These are phyloP conservation scores for Diloba caeruleocephala DNA, from an alignment of 2,888 invertebrate genomes.

Conservation along the genomic window DNA sequence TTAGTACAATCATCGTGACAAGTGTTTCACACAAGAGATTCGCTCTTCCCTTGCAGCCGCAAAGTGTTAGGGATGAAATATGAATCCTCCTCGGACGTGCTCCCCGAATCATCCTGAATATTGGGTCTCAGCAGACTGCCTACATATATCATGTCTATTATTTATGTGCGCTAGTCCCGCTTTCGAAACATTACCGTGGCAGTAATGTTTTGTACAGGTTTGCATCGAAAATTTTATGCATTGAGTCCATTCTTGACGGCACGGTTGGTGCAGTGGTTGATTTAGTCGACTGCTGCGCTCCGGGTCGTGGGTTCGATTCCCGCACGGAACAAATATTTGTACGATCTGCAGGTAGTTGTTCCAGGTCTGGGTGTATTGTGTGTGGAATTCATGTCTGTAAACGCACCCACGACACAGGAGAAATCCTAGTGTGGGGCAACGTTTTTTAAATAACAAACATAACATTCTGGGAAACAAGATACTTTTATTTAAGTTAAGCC, in stretches of 20 bases:
- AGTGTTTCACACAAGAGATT: constrained; percentile 20
- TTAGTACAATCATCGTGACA: constrained; percentile 32
- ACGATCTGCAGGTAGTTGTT: no score
- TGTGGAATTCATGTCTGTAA: no score
- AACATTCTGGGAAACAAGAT: no score
- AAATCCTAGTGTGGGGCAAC: no score
- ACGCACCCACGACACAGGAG: no score
- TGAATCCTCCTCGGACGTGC: constrained; percentile 69
- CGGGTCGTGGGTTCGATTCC: no score
- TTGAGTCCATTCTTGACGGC: not conserved
- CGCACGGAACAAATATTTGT: no score
- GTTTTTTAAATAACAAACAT: no score
- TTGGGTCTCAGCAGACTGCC: constrained; percentile 70
- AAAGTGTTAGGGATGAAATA: constrained; percentile 64
- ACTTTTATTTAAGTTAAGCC: no score
- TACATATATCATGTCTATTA: constrained; percentile 66
- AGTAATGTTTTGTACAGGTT: constrained; percentile 26
- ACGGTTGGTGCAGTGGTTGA: not conserved
- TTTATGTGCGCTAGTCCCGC: constrained; percentile 60
- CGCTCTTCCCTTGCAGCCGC: constrained; percentile 58
- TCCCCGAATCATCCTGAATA: constrained; percentile 67
- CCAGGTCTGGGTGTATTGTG: no score
- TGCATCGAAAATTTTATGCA: constrained; percentile 31
- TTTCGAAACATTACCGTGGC: constrained; percentile 35
- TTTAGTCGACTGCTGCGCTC: no score